Conservation (phyloP, 2,888 invertebrate genomes). For the Adelphocoris suturalis region DNA sequence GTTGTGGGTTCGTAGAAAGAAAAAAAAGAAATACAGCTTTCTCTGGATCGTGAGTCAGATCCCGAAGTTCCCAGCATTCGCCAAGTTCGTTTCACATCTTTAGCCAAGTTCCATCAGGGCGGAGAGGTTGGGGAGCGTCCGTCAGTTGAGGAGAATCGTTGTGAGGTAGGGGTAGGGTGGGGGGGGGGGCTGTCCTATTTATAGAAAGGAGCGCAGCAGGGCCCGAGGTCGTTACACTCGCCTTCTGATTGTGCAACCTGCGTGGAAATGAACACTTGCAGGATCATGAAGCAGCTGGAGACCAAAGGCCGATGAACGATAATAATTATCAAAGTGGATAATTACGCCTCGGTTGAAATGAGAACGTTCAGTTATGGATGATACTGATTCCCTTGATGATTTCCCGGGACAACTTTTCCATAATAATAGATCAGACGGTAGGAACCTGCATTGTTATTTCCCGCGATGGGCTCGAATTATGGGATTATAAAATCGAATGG, state of each 20-base stretch:
- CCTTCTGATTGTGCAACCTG: conserved; percentile 47
- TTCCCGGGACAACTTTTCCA: neutral
- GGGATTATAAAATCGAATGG: too few species aligned
- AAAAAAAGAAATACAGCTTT: neutral
- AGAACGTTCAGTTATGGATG: neutral
- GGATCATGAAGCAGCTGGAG: neutral
- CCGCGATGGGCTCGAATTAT: too few species aligned
- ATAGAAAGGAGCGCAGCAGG: conserved; percentile 32
- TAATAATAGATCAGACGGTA: neutral
- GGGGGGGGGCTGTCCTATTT: neutral
- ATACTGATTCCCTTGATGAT: neutral
- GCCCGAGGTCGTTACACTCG: conserved; percentile 28
- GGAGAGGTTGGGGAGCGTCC: neutral
- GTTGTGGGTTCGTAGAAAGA: too few species aligned
- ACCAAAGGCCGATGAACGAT: conserved; percentile 8
- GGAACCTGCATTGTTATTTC: too few species aligned
- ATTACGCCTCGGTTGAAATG: neutral
- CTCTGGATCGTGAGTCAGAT: neutral
- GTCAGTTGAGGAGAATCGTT: neutral
- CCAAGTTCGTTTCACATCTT: neutral
- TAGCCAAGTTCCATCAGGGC: neutral
- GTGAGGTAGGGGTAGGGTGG: neutral
- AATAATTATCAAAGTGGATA: neutral
- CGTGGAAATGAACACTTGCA: conserved; percentile 26
- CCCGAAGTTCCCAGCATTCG: neutral